phyloP scores from a whole-genome alignment of 2,797 vertebrate species.

The Gallinago nigripennis region DNA sequence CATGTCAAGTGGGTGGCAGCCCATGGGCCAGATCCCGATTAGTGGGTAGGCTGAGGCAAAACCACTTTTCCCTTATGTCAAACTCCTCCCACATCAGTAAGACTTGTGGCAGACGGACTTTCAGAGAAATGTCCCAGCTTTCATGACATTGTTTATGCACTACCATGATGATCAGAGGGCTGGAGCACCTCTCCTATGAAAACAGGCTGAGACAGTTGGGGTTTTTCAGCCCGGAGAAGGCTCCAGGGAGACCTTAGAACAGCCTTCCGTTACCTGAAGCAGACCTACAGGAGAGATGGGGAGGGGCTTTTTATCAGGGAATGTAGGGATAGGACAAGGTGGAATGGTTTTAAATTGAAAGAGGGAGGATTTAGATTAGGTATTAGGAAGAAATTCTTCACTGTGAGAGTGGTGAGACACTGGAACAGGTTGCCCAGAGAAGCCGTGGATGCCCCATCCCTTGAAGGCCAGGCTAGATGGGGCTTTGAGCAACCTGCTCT shows the following conservation, averaged over 20 bases:
- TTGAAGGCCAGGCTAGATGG: neutral
- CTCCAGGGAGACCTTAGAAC: neutral
- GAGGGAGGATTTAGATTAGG: neutral
- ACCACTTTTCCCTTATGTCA: fast-evolving
- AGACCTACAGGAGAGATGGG: neutral
- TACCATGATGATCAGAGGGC: fast-evolving
- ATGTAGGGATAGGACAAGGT: neutral
- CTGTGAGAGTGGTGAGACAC: neutral
- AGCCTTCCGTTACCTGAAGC: neutral
- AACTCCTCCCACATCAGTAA: fast-evolving
- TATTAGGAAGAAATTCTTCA: neutral
- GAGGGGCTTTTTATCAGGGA: neutral
- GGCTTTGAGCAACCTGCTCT: neutral
- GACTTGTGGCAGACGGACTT: fast-evolving
- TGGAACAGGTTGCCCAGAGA: neutral
- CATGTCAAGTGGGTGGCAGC: fast-evolving
- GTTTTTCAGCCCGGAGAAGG: neutral
- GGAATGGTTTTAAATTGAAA: neutral
- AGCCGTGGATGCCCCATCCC: neutral
- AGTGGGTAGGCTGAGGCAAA: neutral
- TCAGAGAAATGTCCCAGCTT: neutral
- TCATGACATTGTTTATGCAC: fast-evolving
- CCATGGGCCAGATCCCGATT: fast-evolving
- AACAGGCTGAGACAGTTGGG: neutral
- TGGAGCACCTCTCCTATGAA: neutral